Percentiles rank a stretch among this genome's conserved stretches.
Evolutionary conservation across 2,797 vertebrate species (phyloP).

Genomic region (Salmo trutta): DNA sequence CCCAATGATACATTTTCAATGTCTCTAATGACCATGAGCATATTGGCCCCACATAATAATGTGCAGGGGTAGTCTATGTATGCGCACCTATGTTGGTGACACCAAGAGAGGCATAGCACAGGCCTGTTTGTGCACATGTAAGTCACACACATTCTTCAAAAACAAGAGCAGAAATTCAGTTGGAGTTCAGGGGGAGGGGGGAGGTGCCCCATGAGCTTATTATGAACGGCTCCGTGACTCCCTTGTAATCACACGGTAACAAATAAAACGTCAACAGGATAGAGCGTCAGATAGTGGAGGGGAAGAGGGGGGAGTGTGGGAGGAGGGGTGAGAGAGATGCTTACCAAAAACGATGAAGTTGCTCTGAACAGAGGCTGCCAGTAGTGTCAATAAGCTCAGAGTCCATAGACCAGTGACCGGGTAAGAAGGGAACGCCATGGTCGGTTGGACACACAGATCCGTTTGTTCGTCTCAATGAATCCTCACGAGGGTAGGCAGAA

Average conservation of each 20-base stretch:
- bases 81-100: background rate
- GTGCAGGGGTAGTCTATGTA: too few relatives aligned
- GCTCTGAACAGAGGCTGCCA: slow-evolving; percentile 63
- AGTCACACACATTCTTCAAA: slow-evolving; percentile 64
- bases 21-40: too few relatives aligned
- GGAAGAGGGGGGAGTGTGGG: background rate
- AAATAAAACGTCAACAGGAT: slow-evolving; percentile 57
- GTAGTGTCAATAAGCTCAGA: slow-evolving; percentile 61
- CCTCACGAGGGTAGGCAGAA: slow-evolving; percentile 58
- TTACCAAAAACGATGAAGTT: slow-evolving; percentile 60
- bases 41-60: too few relatives aligned
- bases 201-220: slow-evolving; percentile 67
- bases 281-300: slow-evolving; percentile 20
- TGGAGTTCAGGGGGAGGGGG: slow-evolving; percentile 37
- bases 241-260: slow-evolving; percentile 66
- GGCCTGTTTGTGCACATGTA: slow-evolving; percentile 39
- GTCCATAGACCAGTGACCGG: slow-evolving; percentile 46
- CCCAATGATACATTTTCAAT: too few relatives aligned
- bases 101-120: background rate
- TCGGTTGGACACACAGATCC: slow-evolving; percentile 58
- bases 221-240: slow-evolving; percentile 69
- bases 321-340: slow-evolving; percentile 23
- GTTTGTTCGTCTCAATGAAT: slow-evolving; percentile 58
- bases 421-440: slow-evolving; percentile 72
- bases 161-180: slow-evolving; percentile 64